Evolutionary conservation across 1,140 invertebrate genomes (phyloP).

Genomic region (Lordiphosa clarofinis): DNA sequence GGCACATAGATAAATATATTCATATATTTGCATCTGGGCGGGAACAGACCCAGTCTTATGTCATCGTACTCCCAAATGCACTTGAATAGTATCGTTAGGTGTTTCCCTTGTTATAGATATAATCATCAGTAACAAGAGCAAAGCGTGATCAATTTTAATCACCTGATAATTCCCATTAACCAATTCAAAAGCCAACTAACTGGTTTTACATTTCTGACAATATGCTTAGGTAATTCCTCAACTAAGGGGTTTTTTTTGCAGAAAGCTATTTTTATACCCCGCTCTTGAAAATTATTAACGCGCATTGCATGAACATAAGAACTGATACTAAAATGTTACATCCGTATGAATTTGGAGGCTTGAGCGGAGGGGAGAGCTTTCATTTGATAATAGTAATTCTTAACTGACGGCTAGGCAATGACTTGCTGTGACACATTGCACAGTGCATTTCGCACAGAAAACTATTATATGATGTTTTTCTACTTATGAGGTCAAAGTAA

Average conservation of each 20-base stretch:
- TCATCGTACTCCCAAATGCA: not conserved
- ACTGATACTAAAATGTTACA: too few relatives aligned
- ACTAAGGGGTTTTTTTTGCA: not conserved
- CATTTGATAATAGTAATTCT: too few relatives aligned
- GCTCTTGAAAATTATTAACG: too few relatives aligned
- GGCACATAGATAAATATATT: slow-evolving; percentile 5
- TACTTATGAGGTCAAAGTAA: too few relatives aligned
- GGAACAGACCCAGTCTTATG: not conserved
- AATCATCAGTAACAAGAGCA: slow-evolving; percentile 1
- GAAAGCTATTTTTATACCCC: too few relatives aligned
- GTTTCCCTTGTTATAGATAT: slow-evolving; percentile 13
- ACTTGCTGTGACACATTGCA: too few relatives aligned
- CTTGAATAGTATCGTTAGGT: slow-evolving; percentile 1
- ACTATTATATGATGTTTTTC: too few relatives aligned
- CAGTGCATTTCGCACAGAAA: too few relatives aligned
- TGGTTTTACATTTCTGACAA: not conserved
- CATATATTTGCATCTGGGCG: slow-evolving; percentile 1
- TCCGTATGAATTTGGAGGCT: too few relatives aligned
- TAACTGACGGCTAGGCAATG: too few relatives aligned
- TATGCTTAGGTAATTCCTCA: not conserved
- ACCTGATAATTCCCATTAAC: slow-evolving; percentile 14
- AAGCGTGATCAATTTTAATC: slow-evolving; percentile 8
- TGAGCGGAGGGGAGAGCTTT: too few relatives aligned
- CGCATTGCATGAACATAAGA: too few relatives aligned
- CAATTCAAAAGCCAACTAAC: slow-evolving; percentile 1